phyloP scores from a whole-genome alignment of 2,113 vertebrate species.

The Montifringilla adamsi region DNA sequence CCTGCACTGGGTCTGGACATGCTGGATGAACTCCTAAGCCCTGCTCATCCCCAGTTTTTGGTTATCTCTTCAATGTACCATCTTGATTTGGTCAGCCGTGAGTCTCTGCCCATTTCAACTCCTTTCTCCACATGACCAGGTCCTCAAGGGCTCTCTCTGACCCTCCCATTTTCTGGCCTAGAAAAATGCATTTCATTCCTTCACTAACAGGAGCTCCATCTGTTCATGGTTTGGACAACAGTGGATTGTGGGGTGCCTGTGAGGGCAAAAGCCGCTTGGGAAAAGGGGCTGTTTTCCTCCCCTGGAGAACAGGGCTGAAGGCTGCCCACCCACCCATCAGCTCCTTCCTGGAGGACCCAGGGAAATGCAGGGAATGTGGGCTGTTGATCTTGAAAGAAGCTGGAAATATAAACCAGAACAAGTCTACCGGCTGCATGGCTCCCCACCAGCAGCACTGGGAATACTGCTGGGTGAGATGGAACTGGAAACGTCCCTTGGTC shows the following conservation, averaged over 20 bases:
- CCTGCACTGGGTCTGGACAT: neutral
- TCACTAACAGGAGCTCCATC: neutral
- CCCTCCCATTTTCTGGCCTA: neutral
- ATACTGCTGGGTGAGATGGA: neutral
- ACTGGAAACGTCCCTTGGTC: neutral
- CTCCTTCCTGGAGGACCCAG: neutral
- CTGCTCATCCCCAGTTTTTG: neutral
- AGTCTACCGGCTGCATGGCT: fast-evolving
- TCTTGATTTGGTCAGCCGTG: neutral
- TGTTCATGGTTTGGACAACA: neutral
- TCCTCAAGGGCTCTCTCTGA: neutral
- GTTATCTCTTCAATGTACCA: neutral
- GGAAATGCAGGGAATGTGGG: fast-evolving
- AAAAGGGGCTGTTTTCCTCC: neutral
- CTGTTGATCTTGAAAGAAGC: neutral
- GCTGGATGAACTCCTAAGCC: neutral
- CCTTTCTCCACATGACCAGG: neutral
- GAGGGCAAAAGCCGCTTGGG: neutral
- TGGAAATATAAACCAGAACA: neutral
- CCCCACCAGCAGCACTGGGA: fast-evolving
- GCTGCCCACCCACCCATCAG: neutral
- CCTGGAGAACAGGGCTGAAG: neutral
- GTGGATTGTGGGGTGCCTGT: neutral
- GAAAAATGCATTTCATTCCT: neutral
- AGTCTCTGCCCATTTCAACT: neutral